Conservation (phyloP, 2,113 vertebrate species). For the Erythrocercus mccallii region DNA sequence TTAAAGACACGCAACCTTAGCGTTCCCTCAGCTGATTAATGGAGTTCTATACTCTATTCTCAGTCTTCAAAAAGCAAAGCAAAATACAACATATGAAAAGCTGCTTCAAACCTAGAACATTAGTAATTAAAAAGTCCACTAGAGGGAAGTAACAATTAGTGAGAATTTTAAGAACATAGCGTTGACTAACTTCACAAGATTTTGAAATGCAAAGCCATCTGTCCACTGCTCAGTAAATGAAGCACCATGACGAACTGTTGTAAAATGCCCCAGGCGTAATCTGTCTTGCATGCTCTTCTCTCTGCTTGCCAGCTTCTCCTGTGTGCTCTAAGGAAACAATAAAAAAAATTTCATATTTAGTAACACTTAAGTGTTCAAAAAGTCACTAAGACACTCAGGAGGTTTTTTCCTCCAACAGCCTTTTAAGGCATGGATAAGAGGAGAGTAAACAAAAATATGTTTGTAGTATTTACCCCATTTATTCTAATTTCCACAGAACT, state of each 20-base stretch:
- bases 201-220: constrained; percentile 98
- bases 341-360: not conserved
- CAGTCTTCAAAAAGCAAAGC: constrained; percentile 36
- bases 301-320: constrained; percentile 96
- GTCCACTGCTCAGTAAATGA: constrained; percentile 99
- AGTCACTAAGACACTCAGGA: not conserved
- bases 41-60: not conserved
- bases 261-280: constrained; percentile 97
- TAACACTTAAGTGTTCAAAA: not conserved
- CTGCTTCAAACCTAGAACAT: not conserved
- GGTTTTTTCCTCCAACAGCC: not conserved
- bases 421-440: not conserved
- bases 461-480: not conserved
- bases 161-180: constrained; percentile 58
- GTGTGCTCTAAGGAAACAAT: constrained; percentile 84
- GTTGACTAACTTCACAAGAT: constrained; percentile 95
- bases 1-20: not conserved
- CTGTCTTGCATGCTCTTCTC: constrained; percentile 99
- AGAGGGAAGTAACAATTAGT: constrained; percentile 59
- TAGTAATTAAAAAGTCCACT: constrained; percentile 40
- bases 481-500: not conserved
- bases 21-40: not conserved
- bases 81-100: not conserved
- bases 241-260: constrained; percentile 97
- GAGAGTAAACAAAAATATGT: not conserved